phyloP scores from a whole-genome alignment of 1,140 invertebrate species.

The Harpegnathos saltator region DNA sequence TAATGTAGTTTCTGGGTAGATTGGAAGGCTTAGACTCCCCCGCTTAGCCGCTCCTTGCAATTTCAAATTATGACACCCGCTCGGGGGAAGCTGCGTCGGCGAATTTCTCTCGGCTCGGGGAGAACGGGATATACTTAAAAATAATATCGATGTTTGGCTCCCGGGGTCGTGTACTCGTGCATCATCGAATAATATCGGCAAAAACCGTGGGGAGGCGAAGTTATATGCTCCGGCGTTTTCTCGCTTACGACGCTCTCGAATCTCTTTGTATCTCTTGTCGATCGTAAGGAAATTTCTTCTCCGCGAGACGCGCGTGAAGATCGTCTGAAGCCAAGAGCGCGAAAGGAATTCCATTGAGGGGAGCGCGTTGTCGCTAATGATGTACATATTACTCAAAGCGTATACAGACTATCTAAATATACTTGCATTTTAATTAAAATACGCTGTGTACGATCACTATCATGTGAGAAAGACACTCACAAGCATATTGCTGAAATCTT shows the following conservation, averaged over 20 bases:
- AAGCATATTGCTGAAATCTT: too few species aligned
- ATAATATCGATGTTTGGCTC: not conserved
- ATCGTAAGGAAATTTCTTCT: not conserved
- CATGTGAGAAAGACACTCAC: too few species aligned
- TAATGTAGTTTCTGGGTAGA: conserved; percentile 45
- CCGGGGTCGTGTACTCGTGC: not conserved
- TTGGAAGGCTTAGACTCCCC: conserved; percentile 35
- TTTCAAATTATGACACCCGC: conserved; percentile 21
- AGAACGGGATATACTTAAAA: not conserved
- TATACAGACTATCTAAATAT: not conserved
- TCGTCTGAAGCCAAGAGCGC: not conserved
- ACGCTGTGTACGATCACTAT: not conserved
- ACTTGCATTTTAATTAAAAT: not conserved
- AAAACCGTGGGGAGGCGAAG: not conserved
- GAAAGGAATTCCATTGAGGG: not conserved
- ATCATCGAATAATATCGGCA: not conserved
- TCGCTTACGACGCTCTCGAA: not conserved
- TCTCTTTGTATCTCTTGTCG: not conserved
- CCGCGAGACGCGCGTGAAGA: not conserved
- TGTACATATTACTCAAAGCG: not conserved
- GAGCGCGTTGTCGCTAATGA: not conserved
- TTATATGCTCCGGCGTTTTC: not conserved
- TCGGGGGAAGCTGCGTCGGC: conserved; percentile 5
- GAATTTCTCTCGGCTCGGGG: not conserved
- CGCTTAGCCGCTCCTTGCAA: not conserved